Evolutionary conservation across 2,888 invertebrate species (phyloP).

Genomic region (Heliconius erato): DNA sequence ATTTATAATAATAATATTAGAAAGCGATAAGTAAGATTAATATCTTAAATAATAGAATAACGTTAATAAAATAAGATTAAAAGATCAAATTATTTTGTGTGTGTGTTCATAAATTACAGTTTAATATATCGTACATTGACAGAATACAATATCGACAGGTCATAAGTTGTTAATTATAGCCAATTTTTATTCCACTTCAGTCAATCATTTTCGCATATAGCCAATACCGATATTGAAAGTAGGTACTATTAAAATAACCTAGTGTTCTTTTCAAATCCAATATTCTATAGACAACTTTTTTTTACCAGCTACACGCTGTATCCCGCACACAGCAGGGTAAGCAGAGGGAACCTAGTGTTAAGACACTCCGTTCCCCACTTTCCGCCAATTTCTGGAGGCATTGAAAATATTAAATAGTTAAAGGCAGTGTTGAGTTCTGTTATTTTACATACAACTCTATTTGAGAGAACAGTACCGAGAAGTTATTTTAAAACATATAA

Average conservation of each 20-base stretch:
- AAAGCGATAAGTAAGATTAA: constrained; percentile 6
- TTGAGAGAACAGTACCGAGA: no score
- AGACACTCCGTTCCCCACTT: no score
- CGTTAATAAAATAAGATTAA: not conserved
- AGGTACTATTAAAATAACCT: not conserved
- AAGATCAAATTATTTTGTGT: not conserved
- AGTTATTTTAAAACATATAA: no score
- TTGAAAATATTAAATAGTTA: no score
- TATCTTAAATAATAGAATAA: not conserved
- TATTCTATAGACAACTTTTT: not conserved
- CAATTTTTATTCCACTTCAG: not conserved
- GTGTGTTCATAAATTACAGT: constrained; percentile 1
- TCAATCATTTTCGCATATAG: constrained; percentile 9
- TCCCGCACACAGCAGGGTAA: no score
- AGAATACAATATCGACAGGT: constrained; percentile 8
- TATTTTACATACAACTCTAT: no score
- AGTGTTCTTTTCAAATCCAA: not conserved
- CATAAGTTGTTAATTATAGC: constrained; percentile 5
- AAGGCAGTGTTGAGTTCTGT: no score
- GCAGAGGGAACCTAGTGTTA: no score
- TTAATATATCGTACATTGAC: not conserved
- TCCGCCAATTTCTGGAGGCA: no score
- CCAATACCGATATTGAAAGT: not conserved
- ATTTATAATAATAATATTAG: not conserved
- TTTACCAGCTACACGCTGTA: no score